Conservation (phyloP, 2,888 invertebrate species). For the Acanthosepion esculentum region DNA sequence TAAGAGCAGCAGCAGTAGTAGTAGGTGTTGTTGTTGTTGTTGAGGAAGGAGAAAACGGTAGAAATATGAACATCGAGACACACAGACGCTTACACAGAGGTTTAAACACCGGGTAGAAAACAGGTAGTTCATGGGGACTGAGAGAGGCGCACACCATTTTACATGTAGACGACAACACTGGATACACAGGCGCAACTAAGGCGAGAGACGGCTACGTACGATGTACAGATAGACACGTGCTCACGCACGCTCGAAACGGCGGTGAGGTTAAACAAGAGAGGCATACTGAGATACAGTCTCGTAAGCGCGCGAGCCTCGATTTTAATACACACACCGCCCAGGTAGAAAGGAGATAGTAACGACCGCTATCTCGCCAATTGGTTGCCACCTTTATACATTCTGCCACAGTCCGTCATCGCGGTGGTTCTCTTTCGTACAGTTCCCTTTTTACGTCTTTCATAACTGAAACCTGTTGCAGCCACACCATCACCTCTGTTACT, state of each 20-base stretch:
- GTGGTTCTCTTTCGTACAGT: neutral
- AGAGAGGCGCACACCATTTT: neutral
- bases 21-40: neutral
- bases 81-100: slow-evolving; percentile 33
- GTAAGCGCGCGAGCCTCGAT: neutral
- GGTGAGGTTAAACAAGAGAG: neutral
- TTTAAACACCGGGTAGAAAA: neutral
- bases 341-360: neutral
- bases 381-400: neutral
- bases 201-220: neutral
- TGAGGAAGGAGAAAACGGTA: neutral
- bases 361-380: neutral
- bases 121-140: slow-evolving; percentile 33
- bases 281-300: neutral
- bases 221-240: slow-evolving; percentile 33
- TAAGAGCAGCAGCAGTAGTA: neutral
- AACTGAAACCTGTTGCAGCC: neutral
- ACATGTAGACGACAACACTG: neutral
- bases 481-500: neutral
- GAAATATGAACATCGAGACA: neutral
- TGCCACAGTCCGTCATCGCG: neutral
- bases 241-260: neutral
- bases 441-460: neutral
- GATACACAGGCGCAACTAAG: neutral
- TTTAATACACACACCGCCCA: neutral